A percentile compares a stretch with the other conserved stretches of the same genome.
Conservation (phyloP, 2,888 invertebrate genomes). For the Eurytoma adleriae region DNA sequence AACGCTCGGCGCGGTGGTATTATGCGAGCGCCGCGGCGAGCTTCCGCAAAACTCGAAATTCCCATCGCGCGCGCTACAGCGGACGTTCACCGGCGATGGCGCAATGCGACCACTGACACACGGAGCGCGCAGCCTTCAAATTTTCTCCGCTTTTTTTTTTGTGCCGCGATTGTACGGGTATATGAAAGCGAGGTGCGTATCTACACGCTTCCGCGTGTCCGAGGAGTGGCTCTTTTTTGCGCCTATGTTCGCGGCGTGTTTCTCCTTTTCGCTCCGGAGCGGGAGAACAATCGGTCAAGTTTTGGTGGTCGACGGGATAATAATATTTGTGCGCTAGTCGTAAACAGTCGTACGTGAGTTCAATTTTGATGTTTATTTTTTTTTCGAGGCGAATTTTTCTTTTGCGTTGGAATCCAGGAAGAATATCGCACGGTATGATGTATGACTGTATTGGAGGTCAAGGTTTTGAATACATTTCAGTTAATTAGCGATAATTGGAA, state of each 20-base stretch:
- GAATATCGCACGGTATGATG: background rate
- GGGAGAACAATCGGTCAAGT: too few species aligned
- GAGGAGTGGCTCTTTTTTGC: background rate
- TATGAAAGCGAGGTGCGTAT: background rate
- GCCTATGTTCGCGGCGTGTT: too few species aligned
- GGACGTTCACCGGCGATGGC: constrained; percentile 2
- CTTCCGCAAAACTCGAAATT: background rate
- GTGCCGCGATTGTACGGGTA: background rate
- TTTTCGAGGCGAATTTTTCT: background rate
- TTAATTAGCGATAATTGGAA: background rate
- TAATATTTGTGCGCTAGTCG: too few species aligned
- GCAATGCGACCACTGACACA: background rate
- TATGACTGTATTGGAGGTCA: background rate
- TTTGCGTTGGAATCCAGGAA: background rate
- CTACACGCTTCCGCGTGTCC: background rate
- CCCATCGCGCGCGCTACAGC: background rate
- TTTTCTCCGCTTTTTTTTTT: background rate
- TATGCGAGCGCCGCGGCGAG: background rate
- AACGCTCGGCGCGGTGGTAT: background rate
- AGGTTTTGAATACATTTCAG: too few species aligned
- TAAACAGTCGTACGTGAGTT: background rate
- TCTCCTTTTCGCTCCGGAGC: too few species aligned
- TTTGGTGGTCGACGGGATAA: too few species aligned
- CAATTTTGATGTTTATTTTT: background rate
- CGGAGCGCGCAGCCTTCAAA: background rate